Conservation (phyloP, 2,797 vertebrate genomes). For the Sardinella longiceps region DNA sequence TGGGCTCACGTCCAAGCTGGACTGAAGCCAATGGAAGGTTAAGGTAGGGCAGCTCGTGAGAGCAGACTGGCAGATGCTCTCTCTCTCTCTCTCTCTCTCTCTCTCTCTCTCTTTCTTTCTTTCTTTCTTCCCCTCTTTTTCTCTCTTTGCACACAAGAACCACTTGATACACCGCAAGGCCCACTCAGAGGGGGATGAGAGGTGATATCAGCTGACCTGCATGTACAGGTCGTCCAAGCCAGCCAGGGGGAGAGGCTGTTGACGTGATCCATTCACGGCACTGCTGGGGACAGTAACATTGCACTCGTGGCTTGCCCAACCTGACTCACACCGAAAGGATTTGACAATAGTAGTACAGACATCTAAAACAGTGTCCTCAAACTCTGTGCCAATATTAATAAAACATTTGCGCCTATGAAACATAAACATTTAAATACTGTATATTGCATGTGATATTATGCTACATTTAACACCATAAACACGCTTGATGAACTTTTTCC, state of each 20-base stretch:
- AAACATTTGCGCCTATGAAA: background rate
- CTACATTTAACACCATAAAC: background rate
- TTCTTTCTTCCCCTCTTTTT: background rate
- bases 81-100: constrained; percentile 26
- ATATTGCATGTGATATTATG: background rate
- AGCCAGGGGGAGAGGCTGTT: constrained; percentile 48
- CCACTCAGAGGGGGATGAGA: constrained; percentile 50
- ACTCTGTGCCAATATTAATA: background rate
- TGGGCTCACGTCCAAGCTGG: background rate
- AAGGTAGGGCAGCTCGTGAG: constrained; percentile 36
- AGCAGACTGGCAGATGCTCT: constrained; percentile 46
- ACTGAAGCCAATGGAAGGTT: constrained; percentile 24
- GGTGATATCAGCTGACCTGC: constrained; percentile 55
- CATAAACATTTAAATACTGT: background rate
- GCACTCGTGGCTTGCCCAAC: background rate
- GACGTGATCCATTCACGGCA: constrained; percentile 56
- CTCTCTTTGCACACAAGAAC: constrained; percentile 44
- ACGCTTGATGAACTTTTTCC: background rate
- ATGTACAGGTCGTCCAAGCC: constrained; percentile 37
- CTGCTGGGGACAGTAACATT: constrained; percentile 33
- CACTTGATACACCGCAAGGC: constrained; percentile 62
- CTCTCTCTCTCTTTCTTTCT: background rate
- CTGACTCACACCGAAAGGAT: background rate
- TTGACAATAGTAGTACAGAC: background rate
- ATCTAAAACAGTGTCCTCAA: background rate